Conservation (phyloP, 2,888 invertebrate genomes). For the Aethes cnicana region DNA sequence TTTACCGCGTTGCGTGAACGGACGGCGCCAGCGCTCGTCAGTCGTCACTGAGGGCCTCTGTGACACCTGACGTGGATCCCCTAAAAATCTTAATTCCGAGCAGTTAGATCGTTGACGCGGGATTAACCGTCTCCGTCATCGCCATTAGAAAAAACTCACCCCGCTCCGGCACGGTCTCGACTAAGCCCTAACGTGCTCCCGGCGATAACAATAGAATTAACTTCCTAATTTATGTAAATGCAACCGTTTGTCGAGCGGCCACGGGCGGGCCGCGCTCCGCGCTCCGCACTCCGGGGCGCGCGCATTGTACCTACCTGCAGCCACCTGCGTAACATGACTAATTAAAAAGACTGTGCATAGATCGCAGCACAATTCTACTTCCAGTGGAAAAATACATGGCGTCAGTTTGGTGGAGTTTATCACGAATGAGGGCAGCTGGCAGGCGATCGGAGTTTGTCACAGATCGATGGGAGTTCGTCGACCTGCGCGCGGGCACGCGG, state of each 20-base stretch:
- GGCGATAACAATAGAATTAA: constrained; percentile 24
- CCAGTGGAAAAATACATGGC: too few species aligned
- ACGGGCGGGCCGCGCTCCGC: constrained; percentile 21
- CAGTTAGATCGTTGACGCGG: constrained; percentile 2
- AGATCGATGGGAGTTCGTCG: constrained; percentile 27
- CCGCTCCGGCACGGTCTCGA: not conserved
- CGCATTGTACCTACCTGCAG: not conserved
- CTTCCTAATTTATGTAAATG: constrained; percentile 15
- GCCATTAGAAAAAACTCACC: constrained; percentile 9
- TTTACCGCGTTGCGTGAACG: constrained; percentile 28
- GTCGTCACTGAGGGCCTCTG: constrained; percentile 2
- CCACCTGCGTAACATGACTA: not conserved
- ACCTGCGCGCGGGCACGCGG: not conserved
- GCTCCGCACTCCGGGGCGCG: not conserved
- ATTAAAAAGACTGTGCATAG: not conserved
- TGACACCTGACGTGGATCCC: too few species aligned
- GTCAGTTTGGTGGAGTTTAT: not conserved
- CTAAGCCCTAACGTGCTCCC: constrained; percentile 9
- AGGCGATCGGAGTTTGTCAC: constrained; percentile 14
- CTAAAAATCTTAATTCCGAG: not conserved
- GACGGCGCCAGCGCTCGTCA: constrained; percentile 7
- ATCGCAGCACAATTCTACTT: too few species aligned
- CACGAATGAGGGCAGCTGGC: constrained; percentile 25
- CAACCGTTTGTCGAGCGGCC: constrained; percentile 28
- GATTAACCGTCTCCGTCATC: constrained; percentile 27